Base-by-base conservation (phyloP, 2,113 vertebrate genomes). In the Erythrocercus mccallii region DNA sequence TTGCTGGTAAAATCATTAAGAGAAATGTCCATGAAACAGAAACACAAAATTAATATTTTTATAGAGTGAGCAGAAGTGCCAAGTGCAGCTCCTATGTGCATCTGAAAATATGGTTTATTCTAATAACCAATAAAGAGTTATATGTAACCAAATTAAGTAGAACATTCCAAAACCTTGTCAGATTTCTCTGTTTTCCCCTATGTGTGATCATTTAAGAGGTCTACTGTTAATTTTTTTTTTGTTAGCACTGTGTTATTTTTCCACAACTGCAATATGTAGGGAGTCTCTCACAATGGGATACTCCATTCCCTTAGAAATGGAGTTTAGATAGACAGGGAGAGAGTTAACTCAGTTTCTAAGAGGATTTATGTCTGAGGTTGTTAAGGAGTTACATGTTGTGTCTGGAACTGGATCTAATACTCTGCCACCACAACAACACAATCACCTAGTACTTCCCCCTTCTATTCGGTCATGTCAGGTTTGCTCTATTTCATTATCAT, bases 401-500 rank as follows among this genome's bases (percentile, higher is more conserved):
- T 58, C 27, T 73, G 86, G 45, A 78, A 76, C 68, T n/a, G 48
- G 60, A 40, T 31, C 24, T 56, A 24, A 44, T 38, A 25, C 47
- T 68, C 54, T 37, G 45, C 31, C 50, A 73, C 51, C 45, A 45
- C 58, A 58, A 42, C 3, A 86, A 13, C 24, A 18, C 11, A 62
- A 8, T 6, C 4, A 66, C 7, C 18, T 21, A 66, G 44, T 21
- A 37, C 48, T 90, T 76, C 27, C 47, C 12, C 12, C 56, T 78
- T 4, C 38, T 68, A 18, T 72, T 76, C 0, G 0, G 9, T 71
- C 33, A 6, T 48, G 15, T 42, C 51, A 74, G 15, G 14, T 70
- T 78, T 71, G 19, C 33, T 79, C 60, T 64, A 18, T 38, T 90
- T 85, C 21, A 60, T 56, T 87, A 50, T 50, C 4, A 66, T 65